Conservation (phyloP, 2,797 vertebrate genomes). For the Myotis pilosus region DNA sequence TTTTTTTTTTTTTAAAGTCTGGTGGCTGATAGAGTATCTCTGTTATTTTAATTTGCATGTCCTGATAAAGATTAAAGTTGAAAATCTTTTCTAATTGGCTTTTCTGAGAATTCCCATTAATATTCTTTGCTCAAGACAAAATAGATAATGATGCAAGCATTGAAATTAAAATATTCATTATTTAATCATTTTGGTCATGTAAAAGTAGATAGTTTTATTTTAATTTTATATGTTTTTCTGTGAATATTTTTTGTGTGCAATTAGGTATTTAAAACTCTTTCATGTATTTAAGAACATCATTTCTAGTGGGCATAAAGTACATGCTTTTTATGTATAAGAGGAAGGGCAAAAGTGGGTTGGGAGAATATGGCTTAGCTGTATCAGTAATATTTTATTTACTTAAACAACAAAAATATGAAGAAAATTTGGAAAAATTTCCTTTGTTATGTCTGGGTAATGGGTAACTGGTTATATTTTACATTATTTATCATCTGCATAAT, state of each 20-base stretch:
- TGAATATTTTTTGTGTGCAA: too few species aligned
- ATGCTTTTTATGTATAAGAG: not conserved
- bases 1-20: not conserved
- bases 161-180: not conserved
- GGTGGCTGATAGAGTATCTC: not conserved
- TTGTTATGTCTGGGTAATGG: not conserved
- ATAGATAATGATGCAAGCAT: not conserved
- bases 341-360: not conserved
- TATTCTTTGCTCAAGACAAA: not conserved
- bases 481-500: not conserved
- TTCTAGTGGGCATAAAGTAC: not conserved
- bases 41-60: not conserved
- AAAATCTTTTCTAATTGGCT: constrained; percentile 12
- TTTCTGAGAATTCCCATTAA: not conserved
- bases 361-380: not conserved
- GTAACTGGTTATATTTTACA: constrained; percentile 7
- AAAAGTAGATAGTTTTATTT: too few species aligned
- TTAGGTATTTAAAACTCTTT: too few species aligned
- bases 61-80: not conserved
- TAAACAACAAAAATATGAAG: not conserved
- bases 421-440: not conserved
- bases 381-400: not conserved
- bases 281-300: too few species aligned
- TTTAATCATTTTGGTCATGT: too few species aligned
- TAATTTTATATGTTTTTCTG: too few species aligned